Evolutionary conservation across 1,140 invertebrate genomes (phyloP), one percentile per base, ranked within the genome.

Genomic region (Proales similis): DNA sequence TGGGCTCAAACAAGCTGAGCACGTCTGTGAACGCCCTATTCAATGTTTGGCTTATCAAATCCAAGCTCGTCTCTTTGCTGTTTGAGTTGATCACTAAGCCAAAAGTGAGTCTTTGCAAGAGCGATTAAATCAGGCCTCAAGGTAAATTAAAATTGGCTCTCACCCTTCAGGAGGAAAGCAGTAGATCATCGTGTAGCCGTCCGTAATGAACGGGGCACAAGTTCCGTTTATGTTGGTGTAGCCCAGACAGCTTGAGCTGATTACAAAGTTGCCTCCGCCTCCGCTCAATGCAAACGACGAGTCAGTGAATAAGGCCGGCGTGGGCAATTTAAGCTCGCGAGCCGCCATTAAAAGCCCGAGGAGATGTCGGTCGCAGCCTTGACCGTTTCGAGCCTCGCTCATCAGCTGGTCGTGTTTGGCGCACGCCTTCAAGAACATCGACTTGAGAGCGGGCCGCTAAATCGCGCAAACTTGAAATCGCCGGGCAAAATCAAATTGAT

Each of bases 141-240:
- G 17, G 24, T 32, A 4, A 30, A 32, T 33, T 19, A 20, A 19
- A 48, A 32, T n/a, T 14, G 4, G 7, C 12, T 71, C 70, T 71
- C 67, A 80, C 79, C 67, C 70, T 14, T 78, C 65, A 12, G 71
- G 49, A 63, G 72, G 68, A 32, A 81, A 79, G 29, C 70, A 72
- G 68, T 83, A 84, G 69, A 84, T 83, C 27, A 74, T 66, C 0
- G 82, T 82, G 71, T 83, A 83, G 2, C 82, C 82, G 71, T 83
- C 73, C 30, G 77, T 67, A 12, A 77, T 70, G 81, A 83, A 83
- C 11, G 82, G 80, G 17, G 75, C 73, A n/a, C 82, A 79, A 53
- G 78, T 80, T 2, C 82, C 82, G 51, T 77, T 74, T 38, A 79
- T 73, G 5, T 75, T 70, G 0, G 80, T 80, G 67, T 80, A 83